Evolutionary conservation across 1,140 invertebrate genomes (phyloP), one percentile per base, ranked within the genome.

Genomic region (Bombus breviceps): DNA sequence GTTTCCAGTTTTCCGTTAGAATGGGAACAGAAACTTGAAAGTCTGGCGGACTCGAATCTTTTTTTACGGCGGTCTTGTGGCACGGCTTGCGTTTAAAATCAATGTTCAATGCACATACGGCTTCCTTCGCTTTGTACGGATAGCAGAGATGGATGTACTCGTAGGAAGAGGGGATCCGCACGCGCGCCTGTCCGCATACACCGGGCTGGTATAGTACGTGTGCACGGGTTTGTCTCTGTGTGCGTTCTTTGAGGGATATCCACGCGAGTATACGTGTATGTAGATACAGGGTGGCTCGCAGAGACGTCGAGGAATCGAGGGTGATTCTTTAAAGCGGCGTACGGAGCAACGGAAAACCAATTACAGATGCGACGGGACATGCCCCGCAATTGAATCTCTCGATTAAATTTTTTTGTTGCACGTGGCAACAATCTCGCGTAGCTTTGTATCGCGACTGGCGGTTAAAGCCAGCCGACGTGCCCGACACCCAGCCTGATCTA

Each of bases 71-170:
- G 41, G 39, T 79, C 77, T 87, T 72, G 62, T 76, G 82, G 71
- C 86, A 81, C 82, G 59, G 87, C 82, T 76, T 80, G 90, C 88
- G 89, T 89, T 93, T 92, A 93, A 93, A 93, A 93, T 93, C 93
- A 93, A 93, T 93, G 93, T 90, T 89, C 79, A 87, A 85, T 91
- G 81, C 90, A 88, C 87, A 92, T 93, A 93, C 85, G 92, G 93
- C 92, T 93, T 93, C 93, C 77, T 87, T 85, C 83, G 89, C 86
- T 89, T 90, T 82, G 81, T 81, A 74, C 82, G 88, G 74, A 76
- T 74, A 66, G 68, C 82, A 41, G 80, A 64, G 85, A 91, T 86
- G 79, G 47, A 88, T 86, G 85, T 88, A 73, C 84, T 32, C 66
- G 59, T 68, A 62, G 66, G 68, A 64, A 66, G 82, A 66, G 82